Conservation (phyloP, 2,797 vertebrate species). For the Aratinga solstitialis region DNA sequence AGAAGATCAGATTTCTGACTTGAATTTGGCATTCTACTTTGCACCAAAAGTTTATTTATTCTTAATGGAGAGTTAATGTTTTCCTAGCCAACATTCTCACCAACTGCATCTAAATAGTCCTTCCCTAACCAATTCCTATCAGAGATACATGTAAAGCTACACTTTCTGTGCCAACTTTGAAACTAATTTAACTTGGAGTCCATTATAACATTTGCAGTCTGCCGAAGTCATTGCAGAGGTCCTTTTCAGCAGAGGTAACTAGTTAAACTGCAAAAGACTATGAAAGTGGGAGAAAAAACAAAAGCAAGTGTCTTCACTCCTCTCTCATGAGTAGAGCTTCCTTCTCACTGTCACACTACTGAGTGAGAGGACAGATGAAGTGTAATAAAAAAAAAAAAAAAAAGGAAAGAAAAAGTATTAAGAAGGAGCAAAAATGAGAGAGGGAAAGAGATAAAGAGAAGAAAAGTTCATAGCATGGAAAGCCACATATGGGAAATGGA, state of each 20-base stretch:
- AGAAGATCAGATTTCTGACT: not conserved
- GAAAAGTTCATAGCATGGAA: not conserved
- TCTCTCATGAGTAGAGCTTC: not conserved
- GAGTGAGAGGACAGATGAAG: not conserved
- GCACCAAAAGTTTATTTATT: not conserved
- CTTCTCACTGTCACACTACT: not conserved
- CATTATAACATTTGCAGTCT: not conserved
- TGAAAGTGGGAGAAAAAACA: not conserved
- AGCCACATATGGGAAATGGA: not conserved
- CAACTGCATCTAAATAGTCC: not conserved
- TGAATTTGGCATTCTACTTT: conserved; percentile 7
- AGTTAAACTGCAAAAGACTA: not conserved
- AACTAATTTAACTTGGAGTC: not conserved
- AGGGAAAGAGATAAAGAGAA: not conserved
- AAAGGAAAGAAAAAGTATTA: not conserved
- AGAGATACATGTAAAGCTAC: not conserved
- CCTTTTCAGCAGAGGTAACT: not conserved
- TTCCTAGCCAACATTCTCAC: conserved; percentile 14
- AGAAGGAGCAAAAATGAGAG: not conserved
- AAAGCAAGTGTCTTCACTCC: not conserved
- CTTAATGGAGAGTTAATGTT: not conserved
- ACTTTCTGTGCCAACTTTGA: not conserved
- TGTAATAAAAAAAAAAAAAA: too few relatives aligned
- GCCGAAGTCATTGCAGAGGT: not conserved
- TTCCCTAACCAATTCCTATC: not conserved